Evolutionary conservation across 1,140 invertebrate species (phyloP).

Genomic region (Pogonomyrmex californicus): DNA sequence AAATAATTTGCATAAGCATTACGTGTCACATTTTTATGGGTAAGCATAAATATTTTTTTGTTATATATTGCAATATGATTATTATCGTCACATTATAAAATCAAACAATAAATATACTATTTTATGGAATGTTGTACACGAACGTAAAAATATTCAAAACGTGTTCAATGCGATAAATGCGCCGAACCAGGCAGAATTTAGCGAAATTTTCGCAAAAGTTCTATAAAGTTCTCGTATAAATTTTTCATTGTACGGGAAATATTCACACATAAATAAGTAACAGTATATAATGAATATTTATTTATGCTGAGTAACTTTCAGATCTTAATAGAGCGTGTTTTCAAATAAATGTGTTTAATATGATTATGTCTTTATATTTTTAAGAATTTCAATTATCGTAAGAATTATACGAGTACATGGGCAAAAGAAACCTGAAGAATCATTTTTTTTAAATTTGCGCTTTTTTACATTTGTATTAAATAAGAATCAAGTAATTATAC

Average conservation of each 20-base stretch:
- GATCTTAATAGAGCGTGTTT: background rate
- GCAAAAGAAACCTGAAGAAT: background rate
- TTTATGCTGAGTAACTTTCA: slow-evolving; percentile 26
- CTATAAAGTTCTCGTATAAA: background rate
- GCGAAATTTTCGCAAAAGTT: slow-evolving; percentile 3
- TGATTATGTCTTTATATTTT: background rate
- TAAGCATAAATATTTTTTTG: slow-evolving; percentile 5
- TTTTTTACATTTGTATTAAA: slow-evolving; percentile 6
- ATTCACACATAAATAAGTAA: background rate
- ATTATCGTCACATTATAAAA: slow-evolving; percentile 13
- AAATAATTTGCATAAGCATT: background rate
- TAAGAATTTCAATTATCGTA: background rate
- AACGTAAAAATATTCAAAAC: slow-evolving; percentile 14
- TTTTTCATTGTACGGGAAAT: slow-evolving; percentile 7
- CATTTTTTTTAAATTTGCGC: background rate
- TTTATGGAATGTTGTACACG: background rate
- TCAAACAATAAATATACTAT: slow-evolving; percentile 18
- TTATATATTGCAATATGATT: slow-evolving; percentile 9
- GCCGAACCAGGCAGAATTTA: background rate
- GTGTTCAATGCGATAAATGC: background rate
- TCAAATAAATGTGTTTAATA: slow-evolving; percentile 7
- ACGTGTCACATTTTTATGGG: slow-evolving; percentile 8
- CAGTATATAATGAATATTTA: slow-evolving; percentile 17
- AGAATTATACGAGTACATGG: background rate
- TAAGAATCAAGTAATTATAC: background rate